Evolutionary conservation across 2,888 invertebrate species (phyloP).

Genomic region (Carpatolechia fugitivella): DNA sequence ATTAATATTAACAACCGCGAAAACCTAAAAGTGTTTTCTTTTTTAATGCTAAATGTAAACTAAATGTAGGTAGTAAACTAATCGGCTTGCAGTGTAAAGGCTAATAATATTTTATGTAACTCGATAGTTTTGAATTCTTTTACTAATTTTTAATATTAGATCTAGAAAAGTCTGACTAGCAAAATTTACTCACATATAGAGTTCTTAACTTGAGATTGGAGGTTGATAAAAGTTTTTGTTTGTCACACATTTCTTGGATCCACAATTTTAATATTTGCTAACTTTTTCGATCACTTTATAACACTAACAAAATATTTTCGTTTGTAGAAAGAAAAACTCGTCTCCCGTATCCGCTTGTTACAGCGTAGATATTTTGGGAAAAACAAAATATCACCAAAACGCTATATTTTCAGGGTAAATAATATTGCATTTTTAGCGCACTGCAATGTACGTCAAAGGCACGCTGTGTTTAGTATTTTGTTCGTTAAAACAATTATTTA

Average conservation of each 20-base stretch:
- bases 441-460: slow-evolving; percentile 23
- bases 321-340: slow-evolving; percentile 72
- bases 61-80: slow-evolving; percentile 6
- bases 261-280: background rate
- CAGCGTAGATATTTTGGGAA: slow-evolving; percentile 75
- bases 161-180: background rate
- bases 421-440: slow-evolving; percentile 41
- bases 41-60: background rate
- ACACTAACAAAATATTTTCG: slow-evolving; percentile 21
- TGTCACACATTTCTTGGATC: background rate
- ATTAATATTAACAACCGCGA: too few species aligned
- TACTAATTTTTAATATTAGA: background rate
- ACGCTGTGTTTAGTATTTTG: slow-evolving; percentile 3
- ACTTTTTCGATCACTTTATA: slow-evolving; percentile 9
- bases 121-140: background rate
- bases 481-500: background rate
- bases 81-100: slow-evolving; percentile 13
- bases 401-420: slow-evolving; percentile 68
- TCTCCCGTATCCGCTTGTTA: slow-evolving; percentile 72
- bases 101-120: background rate
- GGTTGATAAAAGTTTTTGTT: too few species aligned
- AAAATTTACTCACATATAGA: too few species aligned
- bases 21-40: too few species aligned
- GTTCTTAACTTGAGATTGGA: too few species aligned
- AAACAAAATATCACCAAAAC: slow-evolving; percentile 70